Base-by-base conservation (phyloP, 2,113 vertebrate genomes). In the Clinocottus analis region DNA sequence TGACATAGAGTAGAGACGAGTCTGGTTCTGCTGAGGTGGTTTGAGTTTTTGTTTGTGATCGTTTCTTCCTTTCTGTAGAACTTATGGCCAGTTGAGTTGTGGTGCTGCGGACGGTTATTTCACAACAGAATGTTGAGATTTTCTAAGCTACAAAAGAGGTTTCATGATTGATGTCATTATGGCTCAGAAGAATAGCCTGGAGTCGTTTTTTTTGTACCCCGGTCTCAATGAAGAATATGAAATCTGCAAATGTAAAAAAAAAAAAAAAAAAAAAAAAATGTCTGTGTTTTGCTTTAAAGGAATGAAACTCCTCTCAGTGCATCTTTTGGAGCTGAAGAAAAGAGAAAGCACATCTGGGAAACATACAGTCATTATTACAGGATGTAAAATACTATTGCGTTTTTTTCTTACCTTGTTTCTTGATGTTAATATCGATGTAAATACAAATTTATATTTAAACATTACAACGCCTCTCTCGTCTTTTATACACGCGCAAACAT, bases 381-480 rank as follows among this genome's bases (percentile, higher is more conserved):
- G 93, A 95, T 96, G 93, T 96, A 96, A 96, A 95, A 94, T 95
- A 91, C 93, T 77, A 93, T 93, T 94, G 93, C 87, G 77, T 91
- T 94, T 93, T 95, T 95, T 94, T 94, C 91, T 90, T 93, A 93
- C 90, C 89, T 90, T 95, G 93, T 96, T 95, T 93, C 93, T 96
- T 91, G 94, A 95, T 97, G 96, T 96, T 96, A 95, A 97, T 97
- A 96, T 96, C 93, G 81, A 95, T 97, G 97, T 98, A 99, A 99
- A 99, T 98, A 99, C 96, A 99, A 95, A 96, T 97, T 99, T 98
- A 94, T 99, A 97, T 98, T 98, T 97, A 97, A 97, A 96, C 94
- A 93, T 91, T 91, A 92, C 66, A 63, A 10, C 29, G 83, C 79
- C 53, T 87, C 29, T 68, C 37, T 17, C 56, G 53, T 80, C 37